Conservation (phyloP, 2,888 invertebrate genomes). For the Cheilosia variabilis region DNA sequence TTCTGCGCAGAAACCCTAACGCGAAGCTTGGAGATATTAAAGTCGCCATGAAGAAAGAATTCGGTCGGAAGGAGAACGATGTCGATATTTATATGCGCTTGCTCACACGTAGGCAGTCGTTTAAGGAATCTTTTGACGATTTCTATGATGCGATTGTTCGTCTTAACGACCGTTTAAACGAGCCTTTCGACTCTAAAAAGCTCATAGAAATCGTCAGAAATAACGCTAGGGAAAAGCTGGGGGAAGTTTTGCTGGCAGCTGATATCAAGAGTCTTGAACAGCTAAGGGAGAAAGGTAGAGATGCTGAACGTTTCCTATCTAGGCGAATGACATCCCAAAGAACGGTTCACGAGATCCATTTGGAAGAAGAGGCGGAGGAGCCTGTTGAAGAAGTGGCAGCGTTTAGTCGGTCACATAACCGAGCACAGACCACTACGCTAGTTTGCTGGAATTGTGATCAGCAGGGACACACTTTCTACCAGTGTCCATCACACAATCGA, state of each 20-base stretch:
- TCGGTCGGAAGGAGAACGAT: no score
- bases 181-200: neutral
- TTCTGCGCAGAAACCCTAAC: no score
- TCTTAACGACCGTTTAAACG: neutral
- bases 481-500: neutral
- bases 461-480: conserved; percentile 2
- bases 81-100: no score
- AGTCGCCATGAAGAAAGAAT: no score
- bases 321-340: no score
- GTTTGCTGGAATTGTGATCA: neutral
- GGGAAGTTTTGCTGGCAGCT: conserved; percentile 1
- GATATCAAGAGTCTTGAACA: neutral
- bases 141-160: neutral
- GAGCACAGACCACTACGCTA: neutral
- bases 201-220: neutral
- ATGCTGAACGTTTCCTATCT: no score
- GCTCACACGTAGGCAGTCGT: no score
- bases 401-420: neutral
- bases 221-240: neutral
- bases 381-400: no score
- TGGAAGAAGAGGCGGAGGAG: no score
- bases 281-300: neutral
- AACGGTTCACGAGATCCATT: no score
- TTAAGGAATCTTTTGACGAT: neutral
- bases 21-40: no score